Base-by-base conservation (phyloP, 2,888 invertebrate species). In the Blastobasis adustella region DNA sequence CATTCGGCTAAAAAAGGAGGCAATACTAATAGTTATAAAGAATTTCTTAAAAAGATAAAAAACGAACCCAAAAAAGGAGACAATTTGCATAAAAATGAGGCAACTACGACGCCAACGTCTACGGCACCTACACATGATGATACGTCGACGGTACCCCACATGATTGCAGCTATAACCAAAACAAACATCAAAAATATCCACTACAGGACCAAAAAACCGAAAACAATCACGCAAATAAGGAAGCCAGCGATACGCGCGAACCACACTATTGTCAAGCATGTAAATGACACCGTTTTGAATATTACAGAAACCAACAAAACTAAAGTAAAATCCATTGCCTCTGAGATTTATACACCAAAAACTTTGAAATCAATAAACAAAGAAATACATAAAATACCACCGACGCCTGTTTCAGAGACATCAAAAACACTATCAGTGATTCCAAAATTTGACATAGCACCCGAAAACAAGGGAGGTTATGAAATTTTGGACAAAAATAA, bases 401-500 rank as follows among this genome's bases (percentile, higher is more conserved):
- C 77, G 1, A 76, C 77, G 1, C 89, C 89, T 37, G 81, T 89
- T 59, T 89, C 89, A 8, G 89, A 89, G 66, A 89, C 89, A n/a
- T 82, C 86, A 9, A 81, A 83, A 71, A 66, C 73, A n/a, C 54
- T 87, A 49, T 64, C 66, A 46, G 79, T 70, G 45, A 58, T 67
- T 10, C 51, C 67, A 0, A 85, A 83, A 66, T 58, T 72, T 40
- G 81, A 89, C 58, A 81, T 86, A 53, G 79, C 84, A 10, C 87
- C 87, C 9, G 86, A 87, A 72, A 85, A 80, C 60, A 90, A 86
- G 62, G 89, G 88, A 61, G 87, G 89, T 48, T 90, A 89, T 58
- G 87, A 91, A 57, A 85, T 92, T 52, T 68, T 91, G 50, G 90
- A 92, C 61, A 90, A 91, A 65, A 90, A 91, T 56, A 89, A 89